Percentiles rank a stretch among this genome's conserved stretches.
phyloP scores from a whole-genome alignment of 23 tunicate species.

The Ciona savignyi region DNA sequence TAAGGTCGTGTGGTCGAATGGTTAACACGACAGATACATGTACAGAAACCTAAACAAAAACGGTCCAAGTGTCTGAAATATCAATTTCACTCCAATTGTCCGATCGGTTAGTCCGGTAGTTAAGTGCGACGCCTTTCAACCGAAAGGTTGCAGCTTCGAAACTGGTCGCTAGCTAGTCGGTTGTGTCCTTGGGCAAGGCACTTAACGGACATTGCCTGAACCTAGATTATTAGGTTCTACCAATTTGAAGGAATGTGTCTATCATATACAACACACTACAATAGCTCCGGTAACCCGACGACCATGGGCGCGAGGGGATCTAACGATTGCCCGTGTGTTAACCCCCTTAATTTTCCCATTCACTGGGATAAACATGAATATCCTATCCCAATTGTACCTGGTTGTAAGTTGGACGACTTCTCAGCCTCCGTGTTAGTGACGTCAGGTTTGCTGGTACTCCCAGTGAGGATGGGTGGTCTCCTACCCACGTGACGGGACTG shows the following conservation, averaged over 20 bases:
- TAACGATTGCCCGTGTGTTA: slow-evolving; percentile 79
- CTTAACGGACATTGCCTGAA: too few relatives aligned
- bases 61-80: too few relatives aligned
- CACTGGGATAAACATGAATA: too few relatives aligned
- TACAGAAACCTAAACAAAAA: too few relatives aligned
- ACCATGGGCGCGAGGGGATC: slow-evolving; percentile 74
- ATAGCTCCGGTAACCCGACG: slow-evolving; percentile 50
- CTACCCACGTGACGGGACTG: slow-evolving; percentile 59
- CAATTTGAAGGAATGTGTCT: neutral
- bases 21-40: too few relatives aligned
- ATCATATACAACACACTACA: slow-evolving; percentile 46
- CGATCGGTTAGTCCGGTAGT: too few relatives aligned
- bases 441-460: neutral
- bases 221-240: neutral
- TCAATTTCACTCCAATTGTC: too few relatives aligned
- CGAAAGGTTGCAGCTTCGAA: too few relatives aligned
- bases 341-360: slow-evolving; percentile 24
- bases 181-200: too few relatives aligned
- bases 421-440: neutral
- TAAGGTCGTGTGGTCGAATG: too few relatives aligned
- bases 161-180: too few relatives aligned
- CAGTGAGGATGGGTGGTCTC: neutral
- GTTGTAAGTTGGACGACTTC: neutral
- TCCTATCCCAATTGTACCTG: slow-evolving; percentile 47
- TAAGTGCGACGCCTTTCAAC: too few relatives aligned